phyloP scores from a whole-genome alignment of 2,113 vertebrate genomes.

The Oenanthe melanoleuca region DNA sequence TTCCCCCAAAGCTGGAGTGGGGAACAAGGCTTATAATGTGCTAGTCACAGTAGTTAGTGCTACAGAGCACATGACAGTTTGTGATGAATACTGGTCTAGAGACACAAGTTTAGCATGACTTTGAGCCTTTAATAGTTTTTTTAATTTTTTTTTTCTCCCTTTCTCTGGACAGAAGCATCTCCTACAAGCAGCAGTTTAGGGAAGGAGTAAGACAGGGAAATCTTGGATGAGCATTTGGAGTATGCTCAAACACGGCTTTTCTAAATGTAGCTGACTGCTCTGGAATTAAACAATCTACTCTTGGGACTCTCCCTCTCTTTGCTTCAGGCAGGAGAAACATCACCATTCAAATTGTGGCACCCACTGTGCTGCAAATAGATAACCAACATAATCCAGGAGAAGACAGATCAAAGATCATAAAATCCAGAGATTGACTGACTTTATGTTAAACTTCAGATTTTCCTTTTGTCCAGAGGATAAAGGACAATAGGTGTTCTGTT shows the following conservation, averaged over 20 bases:
- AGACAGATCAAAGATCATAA: background rate
- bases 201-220: background rate
- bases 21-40: background rate
- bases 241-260: background rate
- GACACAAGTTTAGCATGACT: background rate
- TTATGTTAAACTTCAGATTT: background rate
- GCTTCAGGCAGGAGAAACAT: background rate
- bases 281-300: background rate
- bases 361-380: background rate
- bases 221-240: background rate
- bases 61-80: background rate
- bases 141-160: too few relatives aligned
- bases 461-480: background rate
- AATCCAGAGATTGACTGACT: background rate
- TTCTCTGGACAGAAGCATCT: background rate
- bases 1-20: background rate
- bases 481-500: background rate
- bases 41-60: slow-evolving; percentile 6
- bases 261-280: background rate
- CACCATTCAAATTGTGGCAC: background rate
- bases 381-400: background rate
- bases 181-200: background rate
- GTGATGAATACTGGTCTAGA: background rate
- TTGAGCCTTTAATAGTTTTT: background rate
- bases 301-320: background rate